phyloP scores from a whole-genome alignment of 2,888 invertebrate species.

The Cerceris rybyensis region DNA sequence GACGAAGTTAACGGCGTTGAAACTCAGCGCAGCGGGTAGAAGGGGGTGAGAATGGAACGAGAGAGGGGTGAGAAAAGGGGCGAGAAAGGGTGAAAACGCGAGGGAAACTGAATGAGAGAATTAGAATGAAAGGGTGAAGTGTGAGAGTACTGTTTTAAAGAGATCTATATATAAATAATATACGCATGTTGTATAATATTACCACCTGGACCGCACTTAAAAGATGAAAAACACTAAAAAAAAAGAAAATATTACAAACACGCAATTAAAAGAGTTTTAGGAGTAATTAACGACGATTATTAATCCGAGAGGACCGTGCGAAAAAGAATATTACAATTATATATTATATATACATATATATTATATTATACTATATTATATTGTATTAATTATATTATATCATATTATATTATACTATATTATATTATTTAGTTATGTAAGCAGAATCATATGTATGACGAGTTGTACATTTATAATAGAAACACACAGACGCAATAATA shows the following conservation, averaged over 20 bases:
- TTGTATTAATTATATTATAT: slow-evolving; percentile 59
- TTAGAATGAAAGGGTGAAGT: not conserved
- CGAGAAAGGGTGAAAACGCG: not conserved
- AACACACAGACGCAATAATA: slow-evolving; percentile 67
- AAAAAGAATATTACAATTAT: slow-evolving; percentile 43
- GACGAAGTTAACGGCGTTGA: not conserved
- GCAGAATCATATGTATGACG: slow-evolving; percentile 77
- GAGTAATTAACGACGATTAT: slow-evolving; percentile 48
- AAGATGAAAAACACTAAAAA: slow-evolving; percentile 14
- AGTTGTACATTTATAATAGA: slow-evolving; percentile 81
- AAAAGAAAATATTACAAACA: slow-evolving; percentile 13
- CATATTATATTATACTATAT: slow-evolving; percentile 46
- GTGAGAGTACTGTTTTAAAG: not conserved
- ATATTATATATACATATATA: slow-evolving; percentile 46
- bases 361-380: slow-evolving; percentile 56
- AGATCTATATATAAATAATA: slow-evolving; percentile 29
- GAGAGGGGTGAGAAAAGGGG: not conserved
- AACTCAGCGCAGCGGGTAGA: not conserved
- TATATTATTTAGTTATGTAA: slow-evolving; percentile 69
- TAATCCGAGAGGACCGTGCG: slow-evolving; percentile 49
- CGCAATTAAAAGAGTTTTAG: slow-evolving; percentile 37
- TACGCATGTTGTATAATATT: slow-evolving; percentile 29
- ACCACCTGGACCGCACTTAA: slow-evolving; percentile 28
- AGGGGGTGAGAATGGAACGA: not conserved
- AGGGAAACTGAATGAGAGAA: not conserved